Evolutionary conservation across 2,888 invertebrate genomes (phyloP).

Genomic region (Drosophila sordidula): DNA sequence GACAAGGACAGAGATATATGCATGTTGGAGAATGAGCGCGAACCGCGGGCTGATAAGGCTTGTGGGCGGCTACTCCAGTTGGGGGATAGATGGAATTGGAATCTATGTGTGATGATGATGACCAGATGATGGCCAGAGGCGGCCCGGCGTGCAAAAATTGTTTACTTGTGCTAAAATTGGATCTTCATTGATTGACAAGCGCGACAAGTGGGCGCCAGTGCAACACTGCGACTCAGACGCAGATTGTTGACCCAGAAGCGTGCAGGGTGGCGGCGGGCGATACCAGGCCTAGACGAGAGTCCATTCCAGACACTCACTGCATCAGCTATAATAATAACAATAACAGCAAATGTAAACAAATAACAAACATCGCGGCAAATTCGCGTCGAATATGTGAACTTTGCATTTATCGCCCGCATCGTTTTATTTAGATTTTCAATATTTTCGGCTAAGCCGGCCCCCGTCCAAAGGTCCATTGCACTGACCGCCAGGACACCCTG

Average conservation of each 20-base stretch:
- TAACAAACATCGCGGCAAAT: conserved; percentile 22
- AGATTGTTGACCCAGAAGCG: conserved; percentile 78
- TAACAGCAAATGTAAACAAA: conserved; percentile 50
- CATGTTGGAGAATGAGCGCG: neutral
- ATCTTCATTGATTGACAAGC: conserved; percentile 79
- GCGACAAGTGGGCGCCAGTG: conserved; percentile 71
- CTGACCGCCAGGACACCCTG: too few relatives aligned
- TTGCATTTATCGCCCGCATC: conserved; percentile 35
- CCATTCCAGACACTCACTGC: conserved; percentile 47
- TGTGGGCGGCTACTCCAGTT: conserved; percentile 41
- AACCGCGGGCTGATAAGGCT: conserved; percentile 27
- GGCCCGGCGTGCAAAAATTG: conserved; percentile 67
- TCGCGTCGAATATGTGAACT: conserved; percentile 40
- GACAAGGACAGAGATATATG: conserved; percentile 5
- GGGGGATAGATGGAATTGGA: conserved; percentile 28
- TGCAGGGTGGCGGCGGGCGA: conserved; percentile 43
- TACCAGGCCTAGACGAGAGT: conserved; percentile 71
- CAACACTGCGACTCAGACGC: conserved; percentile 62
- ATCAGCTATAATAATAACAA: conserved; percentile 19
- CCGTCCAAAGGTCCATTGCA: too few relatives aligned
- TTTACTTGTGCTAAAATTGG: conserved; percentile 81
- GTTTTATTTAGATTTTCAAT: neutral
- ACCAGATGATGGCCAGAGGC: conserved; percentile 15
- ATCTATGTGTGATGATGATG: conserved; percentile 22
- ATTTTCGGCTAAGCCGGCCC: neutral